These are phyloP conservation scores for Calameuta idolon DNA, from an alignment of 2,888 invertebrate genomes.

Conservation along the genomic window DNA sequence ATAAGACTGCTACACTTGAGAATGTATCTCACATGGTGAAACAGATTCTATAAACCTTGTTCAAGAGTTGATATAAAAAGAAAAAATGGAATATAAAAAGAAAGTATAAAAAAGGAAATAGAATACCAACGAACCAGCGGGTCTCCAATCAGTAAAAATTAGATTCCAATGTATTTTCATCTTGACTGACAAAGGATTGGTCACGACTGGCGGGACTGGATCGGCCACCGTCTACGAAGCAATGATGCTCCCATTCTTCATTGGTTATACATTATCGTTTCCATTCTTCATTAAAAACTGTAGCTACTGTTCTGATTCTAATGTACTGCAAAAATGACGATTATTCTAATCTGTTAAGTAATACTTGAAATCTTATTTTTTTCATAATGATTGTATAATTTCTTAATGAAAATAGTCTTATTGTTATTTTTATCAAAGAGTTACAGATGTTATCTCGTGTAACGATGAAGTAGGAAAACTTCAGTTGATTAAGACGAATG, in stretches of 20 bases:
- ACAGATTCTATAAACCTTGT: not conserved
- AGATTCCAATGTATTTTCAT: slow-evolving; percentile 50
- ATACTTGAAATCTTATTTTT: not conserved
- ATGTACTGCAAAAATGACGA: not conserved
- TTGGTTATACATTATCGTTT: not conserved
- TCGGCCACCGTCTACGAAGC: slow-evolving; percentile 17
- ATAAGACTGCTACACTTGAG: not conserved
- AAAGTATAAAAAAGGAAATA: not conserved
- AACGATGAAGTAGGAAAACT: not conserved
- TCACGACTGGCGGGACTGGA: slow-evolving; percentile 39
- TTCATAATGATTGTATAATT: not conserved
- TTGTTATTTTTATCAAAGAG: not conserved
- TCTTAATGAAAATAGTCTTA: not conserved
- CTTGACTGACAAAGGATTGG: slow-evolving; percentile 50
- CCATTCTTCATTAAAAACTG: not conserved
- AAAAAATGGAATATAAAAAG: not conserved
- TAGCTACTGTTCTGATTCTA: not conserved
- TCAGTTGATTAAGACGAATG: not conserved
- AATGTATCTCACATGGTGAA: not conserved
- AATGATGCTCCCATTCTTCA: not conserved
- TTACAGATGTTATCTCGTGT: not conserved
- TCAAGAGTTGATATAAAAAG: not conserved
- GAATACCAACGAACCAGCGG: not conserved
- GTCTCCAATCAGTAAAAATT: slow-evolving; percentile 40
- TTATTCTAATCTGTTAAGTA: slow-evolving; percentile 5